Evolutionary conservation across 2,888 invertebrate species (phyloP), one percentile per base, ranked within the genome.

Genomic region (Ommatoiulus sabulosus): DNA sequence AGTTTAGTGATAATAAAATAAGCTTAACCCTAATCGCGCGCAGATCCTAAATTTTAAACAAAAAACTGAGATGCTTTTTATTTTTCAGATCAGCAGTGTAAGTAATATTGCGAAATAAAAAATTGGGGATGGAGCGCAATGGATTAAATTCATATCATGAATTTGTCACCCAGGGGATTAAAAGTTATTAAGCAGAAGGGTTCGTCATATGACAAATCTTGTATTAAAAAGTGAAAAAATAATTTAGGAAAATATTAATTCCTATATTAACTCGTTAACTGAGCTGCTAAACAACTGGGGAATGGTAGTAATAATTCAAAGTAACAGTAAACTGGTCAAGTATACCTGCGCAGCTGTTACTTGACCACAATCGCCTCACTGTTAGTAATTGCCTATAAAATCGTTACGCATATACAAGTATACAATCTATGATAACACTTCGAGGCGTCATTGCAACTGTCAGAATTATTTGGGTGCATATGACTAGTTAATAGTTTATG

Each of bases 401-500:
- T 72, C 72, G 10, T 72, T 72, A 24, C 20, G 72, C 72, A 72
- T 72, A 72, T 72, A 72, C 72, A 20, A 72, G 20, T 72, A 72
- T 72, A 72, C 72, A 72, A 72, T 72, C 20, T 72, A 72, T 72
- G 24, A 72, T 72, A 72, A 72, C 20, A 72, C 6, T 6, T 72
- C 72, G 8, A 72, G 72, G 20, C 24, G 72, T 72, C 72, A 72
- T 72, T 72, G 72, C 72, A 72, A 24, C n/a, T 72, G 24, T 72
- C 72, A 72, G 24, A 20, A 72, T 72, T 72, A 72, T 24, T 72
- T n/a, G 72, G 72, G 72, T 72, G 72, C 72, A 72, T 10, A 72
- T 72, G 72, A 72, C 72, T 72, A 72, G 72, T 72, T 72, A 72
- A 72, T 72, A 72, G 72, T 72, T 72, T 72, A 72, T 24, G 72